Evolutionary conservation across 2,113 vertebrate genomes (phyloP).

Genomic region (Xiphophorus couchianus): DNA sequence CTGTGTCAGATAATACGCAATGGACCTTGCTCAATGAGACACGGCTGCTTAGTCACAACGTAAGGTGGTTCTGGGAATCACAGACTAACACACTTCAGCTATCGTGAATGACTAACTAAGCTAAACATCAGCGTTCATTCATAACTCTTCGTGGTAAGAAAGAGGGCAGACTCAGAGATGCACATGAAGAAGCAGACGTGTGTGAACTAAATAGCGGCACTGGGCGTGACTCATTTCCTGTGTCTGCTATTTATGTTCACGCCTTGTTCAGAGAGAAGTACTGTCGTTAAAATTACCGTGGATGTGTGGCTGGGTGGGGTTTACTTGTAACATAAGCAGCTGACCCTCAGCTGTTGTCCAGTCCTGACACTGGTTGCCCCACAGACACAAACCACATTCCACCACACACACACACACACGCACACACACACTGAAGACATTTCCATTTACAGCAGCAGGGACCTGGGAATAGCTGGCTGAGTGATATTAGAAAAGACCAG

Average conservation of each 20-base stretch:
- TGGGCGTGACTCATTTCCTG: conserved; percentile 58
- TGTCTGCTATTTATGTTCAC: conserved; percentile 18
- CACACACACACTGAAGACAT: conserved; percentile 19
- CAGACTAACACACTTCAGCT: conserved; percentile 18
- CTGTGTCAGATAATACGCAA: conserved; percentile 45
- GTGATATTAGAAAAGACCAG: neutral
- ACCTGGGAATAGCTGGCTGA: neutral
- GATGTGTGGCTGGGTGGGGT: conserved; percentile 37
- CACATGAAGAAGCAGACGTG: conserved; percentile 15
- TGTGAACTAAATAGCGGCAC: conserved; percentile 18
- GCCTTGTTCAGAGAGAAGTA: conserved; percentile 2
- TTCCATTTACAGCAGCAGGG: neutral
- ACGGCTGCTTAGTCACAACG: conserved; percentile 63
- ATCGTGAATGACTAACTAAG: conserved; percentile 40
- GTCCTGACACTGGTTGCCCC: conserved; percentile 49
- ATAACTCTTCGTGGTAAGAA: neutral
- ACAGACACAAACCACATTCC: conserved; percentile 27
- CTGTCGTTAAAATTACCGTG: neutral
- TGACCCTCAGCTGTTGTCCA: conserved; percentile 56
- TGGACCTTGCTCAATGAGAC: conserved; percentile 54
- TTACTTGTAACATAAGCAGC: conserved; percentile 45
- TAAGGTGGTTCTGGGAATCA: conserved; percentile 15
- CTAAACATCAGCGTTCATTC: conserved; percentile 38
- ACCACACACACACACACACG: conserved; percentile 30
- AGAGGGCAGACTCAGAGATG: neutral